Conservation (phyloP, 2,888 invertebrate species). For the Willowsia nigromaculata region DNA sequence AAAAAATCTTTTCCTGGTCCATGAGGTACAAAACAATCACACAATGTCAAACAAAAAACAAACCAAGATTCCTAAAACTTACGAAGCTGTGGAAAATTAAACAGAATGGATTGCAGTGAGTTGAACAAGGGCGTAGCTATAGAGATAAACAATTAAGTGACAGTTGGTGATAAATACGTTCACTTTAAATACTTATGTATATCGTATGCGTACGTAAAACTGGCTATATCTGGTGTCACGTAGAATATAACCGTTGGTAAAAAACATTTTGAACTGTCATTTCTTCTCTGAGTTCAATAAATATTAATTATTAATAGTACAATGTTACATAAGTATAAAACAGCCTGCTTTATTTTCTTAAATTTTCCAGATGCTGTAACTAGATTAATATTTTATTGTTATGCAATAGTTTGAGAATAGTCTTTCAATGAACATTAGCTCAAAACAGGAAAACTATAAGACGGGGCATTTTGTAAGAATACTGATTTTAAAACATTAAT, state of each 20-base stretch:
- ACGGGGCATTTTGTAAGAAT: neutral
- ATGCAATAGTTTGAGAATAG: neutral
- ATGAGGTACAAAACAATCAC: conserved; percentile 34
- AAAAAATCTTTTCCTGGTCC: conserved; percentile 2
- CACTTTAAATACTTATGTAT: too few relatives aligned
- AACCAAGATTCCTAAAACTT: neutral
- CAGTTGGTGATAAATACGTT: too few relatives aligned
- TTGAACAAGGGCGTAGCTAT: too few relatives aligned
- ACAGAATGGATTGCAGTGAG: neutral
- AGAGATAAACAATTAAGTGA: neutral
- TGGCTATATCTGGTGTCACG: too few relatives aligned
- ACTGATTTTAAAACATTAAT: neutral
- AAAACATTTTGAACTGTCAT: neutral
- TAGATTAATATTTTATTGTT: neutral
- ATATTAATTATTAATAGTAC: neutral
- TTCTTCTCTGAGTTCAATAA: neutral
- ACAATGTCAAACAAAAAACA: neutral
- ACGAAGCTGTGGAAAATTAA: neutral
- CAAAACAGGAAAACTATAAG: neutral
- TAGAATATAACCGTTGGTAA: neutral
- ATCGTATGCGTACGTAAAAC: too few relatives aligned
- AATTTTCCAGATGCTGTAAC: neutral
- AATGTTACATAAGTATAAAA: conserved; percentile 13
- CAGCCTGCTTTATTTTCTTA: neutral
- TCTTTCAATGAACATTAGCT: neutral